Base-by-base conservation (phyloP, 1,140 invertebrate genomes). In the Drosophila insularis region DNA sequence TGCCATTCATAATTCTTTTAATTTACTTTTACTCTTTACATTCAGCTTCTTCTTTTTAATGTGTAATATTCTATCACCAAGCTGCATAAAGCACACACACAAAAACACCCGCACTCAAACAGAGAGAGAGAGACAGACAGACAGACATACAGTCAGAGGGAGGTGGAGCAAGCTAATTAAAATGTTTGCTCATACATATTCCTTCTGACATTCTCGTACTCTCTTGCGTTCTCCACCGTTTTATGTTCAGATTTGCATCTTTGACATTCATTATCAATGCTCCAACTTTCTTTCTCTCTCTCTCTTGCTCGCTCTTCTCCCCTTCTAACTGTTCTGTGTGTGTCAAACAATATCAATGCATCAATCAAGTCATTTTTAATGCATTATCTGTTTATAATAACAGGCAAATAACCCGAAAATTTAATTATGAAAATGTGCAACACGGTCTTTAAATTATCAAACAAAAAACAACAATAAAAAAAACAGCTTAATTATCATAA, bases 121-220 rank as follows among this genome's bases (percentile, higher is more conserved):
- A 31, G 2, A 50, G 8, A 11, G 2, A 21, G 17, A 21, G 8
- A 50, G n/a, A n/a, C n/a, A n/a, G n/a, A n/a, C n/a, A n/a, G n/a
- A n/a, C n/a, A n/a, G n/a, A n/a, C n/a, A n/a, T n/a, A n/a, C n/a
- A n/a, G n/a, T n/a, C n/a, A n/a, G n/a, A n/a, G n/a, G n/a, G 39
- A 19, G 7, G 14, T 2, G 17, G 43, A 50, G 17, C 17, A 23
- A 65, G 71, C 78, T 85, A 81, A 85, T 86, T 86, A 81, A 85
- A 85, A 71, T 66, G 61, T 40, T 71, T 61, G 39, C 61, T 78
- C 31, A 31, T 63, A 65, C 31, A 31, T 63, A 65, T 54, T 67
- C 61, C 50, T 68, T 43, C 65, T 35, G 7, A 2, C 32, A 10
- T 2, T 35, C 32, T 35, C 27, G 4, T 11, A 1, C 32, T 2